Conservation (phyloP, 2,888 invertebrate species). For the Drosophila multiciliata region DNA sequence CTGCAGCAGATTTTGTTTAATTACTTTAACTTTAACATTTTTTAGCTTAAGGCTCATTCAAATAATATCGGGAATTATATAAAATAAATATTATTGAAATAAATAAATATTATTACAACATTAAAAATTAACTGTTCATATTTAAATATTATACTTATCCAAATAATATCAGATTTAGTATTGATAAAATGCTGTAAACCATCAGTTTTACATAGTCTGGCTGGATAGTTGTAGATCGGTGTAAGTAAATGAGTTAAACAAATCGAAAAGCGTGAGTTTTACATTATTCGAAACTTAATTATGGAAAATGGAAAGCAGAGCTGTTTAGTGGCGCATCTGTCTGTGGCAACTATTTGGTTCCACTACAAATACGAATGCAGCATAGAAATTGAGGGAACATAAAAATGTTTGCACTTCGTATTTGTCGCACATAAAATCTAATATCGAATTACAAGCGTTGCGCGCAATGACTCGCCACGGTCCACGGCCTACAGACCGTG, state of each 20-base stretch:
- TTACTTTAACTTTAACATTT: neutral
- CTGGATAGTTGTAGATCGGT: slow-evolving; percentile 1
- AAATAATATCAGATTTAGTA: neutral
- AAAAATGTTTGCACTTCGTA: slow-evolving; percentile 79
- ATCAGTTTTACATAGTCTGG: neutral
- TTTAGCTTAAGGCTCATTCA: neutral
- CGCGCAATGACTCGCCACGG: slow-evolving; percentile 27
- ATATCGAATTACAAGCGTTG: slow-evolving; percentile 78
- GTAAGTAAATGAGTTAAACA: slow-evolving; percentile 10
- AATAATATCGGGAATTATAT: neutral
- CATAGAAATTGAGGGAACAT: slow-evolving; percentile 70
- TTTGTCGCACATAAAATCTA: slow-evolving; percentile 82
- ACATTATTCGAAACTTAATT: slow-evolving; percentile 72
- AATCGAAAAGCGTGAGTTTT: slow-evolving; percentile 54
- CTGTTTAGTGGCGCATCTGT: slow-evolving; percentile 37
- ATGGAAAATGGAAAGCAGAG: slow-evolving; percentile 35
- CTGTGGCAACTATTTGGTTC: slow-evolving; percentile 48
- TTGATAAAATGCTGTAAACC: neutral
- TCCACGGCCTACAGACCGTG: slow-evolving; percentile 21
- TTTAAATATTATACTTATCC: neutral
- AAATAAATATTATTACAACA: neutral
- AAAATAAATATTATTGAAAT: neutral
- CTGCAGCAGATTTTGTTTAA: neutral
- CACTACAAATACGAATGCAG: slow-evolving; percentile 69
- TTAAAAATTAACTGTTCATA: neutral